Conservation (phyloP, 2,888 invertebrate species). For the Oscheius onirici region DNA sequence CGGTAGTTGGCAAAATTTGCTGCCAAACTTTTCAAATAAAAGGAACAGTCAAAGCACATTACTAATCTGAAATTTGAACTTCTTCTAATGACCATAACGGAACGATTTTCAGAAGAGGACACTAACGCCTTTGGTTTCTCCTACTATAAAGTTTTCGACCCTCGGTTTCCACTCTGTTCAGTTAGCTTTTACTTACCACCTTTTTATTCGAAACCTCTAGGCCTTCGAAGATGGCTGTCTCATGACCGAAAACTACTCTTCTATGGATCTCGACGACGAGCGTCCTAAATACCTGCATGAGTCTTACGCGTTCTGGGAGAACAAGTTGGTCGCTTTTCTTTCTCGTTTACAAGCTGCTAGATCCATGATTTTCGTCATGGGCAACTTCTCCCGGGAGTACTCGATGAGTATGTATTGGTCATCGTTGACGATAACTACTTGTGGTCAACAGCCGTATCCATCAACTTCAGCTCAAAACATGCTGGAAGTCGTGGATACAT, state of each 20-base stretch:
- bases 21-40: no score
- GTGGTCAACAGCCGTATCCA: conserved; percentile 69
- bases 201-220: not conserved
- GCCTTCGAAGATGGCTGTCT: conserved; percentile 14
- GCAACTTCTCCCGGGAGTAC: conserved; percentile 68
- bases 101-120: conserved; percentile 53
- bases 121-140: conserved; percentile 60
- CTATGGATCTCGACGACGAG: conserved; percentile 45
- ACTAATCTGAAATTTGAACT: no score
- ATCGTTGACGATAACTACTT: conserved; percentile 67
- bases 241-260: conserved; percentile 30
- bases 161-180: conserved; percentile 56
- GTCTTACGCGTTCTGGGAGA: conserved; percentile 49
- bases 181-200: conserved; percentile 31
- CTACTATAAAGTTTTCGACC: conserved; percentile 65
- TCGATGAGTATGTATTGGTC: conserved; percentile 69
- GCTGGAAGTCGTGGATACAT: conserved; percentile 66
- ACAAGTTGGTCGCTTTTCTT: conserved; percentile 30
- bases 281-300: conserved; percentile 43
- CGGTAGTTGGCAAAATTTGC: no score
- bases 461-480: conserved; percentile 62
- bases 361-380: conserved; percentile 42
- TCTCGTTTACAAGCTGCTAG: conserved; percentile 9
- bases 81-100: no score
- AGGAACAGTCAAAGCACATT: no score